A percentile compares a stretch with the other conserved stretches of the same genome.
Conservation (phyloP, 2,113 vertebrate genomes). For the Myocastor coypus region DNA sequence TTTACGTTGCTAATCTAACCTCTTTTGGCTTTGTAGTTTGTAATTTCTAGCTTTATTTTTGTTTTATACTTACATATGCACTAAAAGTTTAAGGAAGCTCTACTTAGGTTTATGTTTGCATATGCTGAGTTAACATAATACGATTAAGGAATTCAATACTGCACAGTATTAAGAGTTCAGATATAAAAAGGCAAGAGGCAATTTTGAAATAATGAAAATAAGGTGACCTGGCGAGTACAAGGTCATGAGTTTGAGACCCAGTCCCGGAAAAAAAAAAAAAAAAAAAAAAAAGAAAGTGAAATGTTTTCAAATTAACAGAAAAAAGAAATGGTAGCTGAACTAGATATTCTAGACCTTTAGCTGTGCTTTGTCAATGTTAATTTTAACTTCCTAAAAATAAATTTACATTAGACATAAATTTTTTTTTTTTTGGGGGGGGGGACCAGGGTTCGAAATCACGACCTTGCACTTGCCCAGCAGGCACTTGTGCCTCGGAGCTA, state of each 20-base stretch:
- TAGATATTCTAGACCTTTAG: slow-evolving; percentile 14
- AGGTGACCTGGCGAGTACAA: too few species aligned
- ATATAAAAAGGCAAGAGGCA: slow-evolving; percentile 27
- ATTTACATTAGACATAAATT: slow-evolving; percentile 43
- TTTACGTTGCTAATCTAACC: slow-evolving; percentile 10
- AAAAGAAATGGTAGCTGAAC: slow-evolving; percentile 41
- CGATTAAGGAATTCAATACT: slow-evolving; percentile 42
- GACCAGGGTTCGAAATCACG: too few species aligned
- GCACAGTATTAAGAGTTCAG: background rate
- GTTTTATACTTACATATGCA: background rate
- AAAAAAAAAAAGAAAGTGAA: too few species aligned
- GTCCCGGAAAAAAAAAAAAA: too few species aligned
- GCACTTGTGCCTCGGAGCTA: too few species aligned
- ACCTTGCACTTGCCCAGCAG: too few species aligned
- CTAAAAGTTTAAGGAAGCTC: slow-evolving; percentile 51
- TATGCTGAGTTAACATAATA: slow-evolving; percentile 25
- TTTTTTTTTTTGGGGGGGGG: too few species aligned
- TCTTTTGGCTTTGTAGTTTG: slow-evolving; percentile 17
- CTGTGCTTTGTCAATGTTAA: background rate
- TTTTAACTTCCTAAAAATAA: slow-evolving; percentile 57
- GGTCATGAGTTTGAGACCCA: too few species aligned
- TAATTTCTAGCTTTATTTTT: slow-evolving; percentile 35
- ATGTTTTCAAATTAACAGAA: slow-evolving; percentile 38
- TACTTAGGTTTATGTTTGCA: slow-evolving; percentile 17
- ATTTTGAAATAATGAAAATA: slow-evolving; percentile 23